Percentiles rank a stretch among this genome's conserved stretches.
Evolutionary conservation across 1,140 invertebrate species (phyloP).

Genomic region (Dendroctonus ponderosae): DNA sequence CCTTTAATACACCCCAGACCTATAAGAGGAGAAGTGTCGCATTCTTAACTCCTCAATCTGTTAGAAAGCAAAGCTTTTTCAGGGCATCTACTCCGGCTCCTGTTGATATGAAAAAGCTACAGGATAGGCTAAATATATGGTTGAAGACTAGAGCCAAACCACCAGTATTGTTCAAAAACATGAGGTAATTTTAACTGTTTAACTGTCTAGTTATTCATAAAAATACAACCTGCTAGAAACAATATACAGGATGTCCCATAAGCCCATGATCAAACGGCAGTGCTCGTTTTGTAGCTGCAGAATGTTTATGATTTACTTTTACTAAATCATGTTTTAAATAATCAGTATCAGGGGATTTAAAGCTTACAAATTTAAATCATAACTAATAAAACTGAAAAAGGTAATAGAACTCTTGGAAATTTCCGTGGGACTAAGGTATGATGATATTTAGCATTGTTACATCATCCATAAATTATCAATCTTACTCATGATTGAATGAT

Average conservation of each 20-base stretch:
- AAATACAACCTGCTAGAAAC: not conserved
- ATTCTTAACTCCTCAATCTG: slow-evolving; percentile 21
- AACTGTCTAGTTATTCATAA: slow-evolving; percentile 28
- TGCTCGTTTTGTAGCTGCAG: too few relatives aligned
- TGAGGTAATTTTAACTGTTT: slow-evolving; percentile 53
- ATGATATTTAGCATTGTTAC: too few relatives aligned
- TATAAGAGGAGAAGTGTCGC: slow-evolving; percentile 28
- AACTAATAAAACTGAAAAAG: too few relatives aligned
- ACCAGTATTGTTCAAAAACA: slow-evolving; percentile 54
- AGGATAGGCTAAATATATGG: slow-evolving; percentile 53
- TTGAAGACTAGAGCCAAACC: slow-evolving; percentile 54
- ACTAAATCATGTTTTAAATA: too few relatives aligned
- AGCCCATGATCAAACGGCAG: too few relatives aligned
- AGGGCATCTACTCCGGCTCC: slow-evolving; percentile 27
- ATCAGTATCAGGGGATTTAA: too few relatives aligned
- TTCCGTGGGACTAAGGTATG: too few relatives aligned
- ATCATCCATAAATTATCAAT: too few relatives aligned
- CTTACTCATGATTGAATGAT: too few relatives aligned
- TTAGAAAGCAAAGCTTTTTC: not conserved
- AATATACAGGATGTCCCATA: not conserved
- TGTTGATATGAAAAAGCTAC: slow-evolving; percentile 45
- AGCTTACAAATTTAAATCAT: too few relatives aligned
- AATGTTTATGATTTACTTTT: too few relatives aligned
- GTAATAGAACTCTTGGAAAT: too few relatives aligned
- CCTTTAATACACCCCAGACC: slow-evolving; percentile 34